These are phyloP conservation scores for Spialia ferax DNA, from an alignment of 2,888 invertebrate genomes.

Conservation along the genomic window DNA sequence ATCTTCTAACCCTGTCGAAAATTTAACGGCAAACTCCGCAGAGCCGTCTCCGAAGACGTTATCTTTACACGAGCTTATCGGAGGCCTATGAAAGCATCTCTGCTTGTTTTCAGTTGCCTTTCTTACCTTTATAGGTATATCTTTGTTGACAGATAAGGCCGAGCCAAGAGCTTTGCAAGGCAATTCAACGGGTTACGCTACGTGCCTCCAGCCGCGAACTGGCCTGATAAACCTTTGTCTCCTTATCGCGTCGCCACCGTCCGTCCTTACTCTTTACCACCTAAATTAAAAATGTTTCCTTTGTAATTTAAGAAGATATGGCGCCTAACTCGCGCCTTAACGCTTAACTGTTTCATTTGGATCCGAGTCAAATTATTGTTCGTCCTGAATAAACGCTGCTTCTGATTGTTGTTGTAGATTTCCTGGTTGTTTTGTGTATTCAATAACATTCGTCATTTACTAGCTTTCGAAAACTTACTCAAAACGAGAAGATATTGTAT, in stretches of 20 bases:
- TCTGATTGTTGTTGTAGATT: background rate
- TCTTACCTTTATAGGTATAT: conserved; percentile 52
- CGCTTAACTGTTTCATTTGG: conserved; percentile 33
- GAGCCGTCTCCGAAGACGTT: conserved; percentile 43
- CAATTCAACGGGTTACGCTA: conserved; percentile 68
- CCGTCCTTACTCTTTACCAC: conserved; percentile 55
- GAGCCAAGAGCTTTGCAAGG: conserved; percentile 65
- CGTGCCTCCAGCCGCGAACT: conserved; percentile 61
- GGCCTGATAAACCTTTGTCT: conserved; percentile 72
- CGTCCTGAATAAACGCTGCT: conserved; percentile 10
- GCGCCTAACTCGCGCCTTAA: conserved; percentile 25
- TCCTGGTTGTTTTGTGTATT: background rate
- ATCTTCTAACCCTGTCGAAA: conserved; percentile 36
- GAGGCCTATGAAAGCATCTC: conserved; percentile 47
- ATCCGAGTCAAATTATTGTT: conserved; percentile 29
- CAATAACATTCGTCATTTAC: no score
- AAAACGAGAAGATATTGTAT: no score
- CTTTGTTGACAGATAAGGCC: conserved; percentile 75
- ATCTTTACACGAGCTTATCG: conserved; percentile 42
- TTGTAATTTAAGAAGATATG: conserved; percentile 46
- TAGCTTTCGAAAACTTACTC: no score
- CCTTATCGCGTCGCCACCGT: conserved; percentile 66
- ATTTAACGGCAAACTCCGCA: conserved; percentile 45
- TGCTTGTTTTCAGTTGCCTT: conserved; percentile 50
- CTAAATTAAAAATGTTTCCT: conserved; percentile 60